These are phyloP conservation scores for Ciconia nigra DNA, from an alignment of 2,797 vertebrate genomes.

Conservation along the genomic window DNA sequence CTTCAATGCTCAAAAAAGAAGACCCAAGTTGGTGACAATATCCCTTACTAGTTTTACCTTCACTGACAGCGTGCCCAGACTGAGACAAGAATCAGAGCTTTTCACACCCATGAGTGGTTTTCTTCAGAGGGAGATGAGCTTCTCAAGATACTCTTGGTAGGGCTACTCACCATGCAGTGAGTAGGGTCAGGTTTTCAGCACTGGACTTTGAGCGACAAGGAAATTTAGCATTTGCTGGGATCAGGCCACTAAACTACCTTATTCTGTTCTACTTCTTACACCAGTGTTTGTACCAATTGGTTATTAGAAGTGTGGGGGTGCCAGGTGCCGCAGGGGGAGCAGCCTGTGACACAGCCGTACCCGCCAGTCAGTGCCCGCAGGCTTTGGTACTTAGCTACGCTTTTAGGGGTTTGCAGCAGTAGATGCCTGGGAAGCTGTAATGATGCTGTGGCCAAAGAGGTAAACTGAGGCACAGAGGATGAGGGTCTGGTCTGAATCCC, in stretches of 20 bases:
- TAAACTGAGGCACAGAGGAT: not conserved
- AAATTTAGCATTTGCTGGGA: fast-evolving
- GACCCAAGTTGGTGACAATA: not conserved
- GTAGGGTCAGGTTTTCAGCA: not conserved
- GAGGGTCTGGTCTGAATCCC: not conserved
- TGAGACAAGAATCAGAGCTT: not conserved
- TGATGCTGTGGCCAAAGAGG: not conserved
- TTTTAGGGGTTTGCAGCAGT: not conserved
- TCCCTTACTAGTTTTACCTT: not conserved
- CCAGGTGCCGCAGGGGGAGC: not conserved
- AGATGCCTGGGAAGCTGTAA: not conserved
- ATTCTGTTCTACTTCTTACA: not conserved
- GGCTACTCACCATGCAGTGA: not conserved
- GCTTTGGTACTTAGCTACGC: not conserved
- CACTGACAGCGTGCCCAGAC: not conserved
- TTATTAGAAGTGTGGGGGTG: not conserved
- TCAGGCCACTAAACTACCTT: not conserved
- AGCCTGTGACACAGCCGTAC: not conserved
- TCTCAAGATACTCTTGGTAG: not conserved
- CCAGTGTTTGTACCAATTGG: not conserved
- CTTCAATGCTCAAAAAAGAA: not conserved
- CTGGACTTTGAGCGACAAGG: not conserved
- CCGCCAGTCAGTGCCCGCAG: not conserved
- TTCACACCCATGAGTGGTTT: not conserved
- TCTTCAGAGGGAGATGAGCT: not conserved